Conservation (phyloP, 2,797 vertebrate species). For the Centroberyx gerrardi region DNA sequence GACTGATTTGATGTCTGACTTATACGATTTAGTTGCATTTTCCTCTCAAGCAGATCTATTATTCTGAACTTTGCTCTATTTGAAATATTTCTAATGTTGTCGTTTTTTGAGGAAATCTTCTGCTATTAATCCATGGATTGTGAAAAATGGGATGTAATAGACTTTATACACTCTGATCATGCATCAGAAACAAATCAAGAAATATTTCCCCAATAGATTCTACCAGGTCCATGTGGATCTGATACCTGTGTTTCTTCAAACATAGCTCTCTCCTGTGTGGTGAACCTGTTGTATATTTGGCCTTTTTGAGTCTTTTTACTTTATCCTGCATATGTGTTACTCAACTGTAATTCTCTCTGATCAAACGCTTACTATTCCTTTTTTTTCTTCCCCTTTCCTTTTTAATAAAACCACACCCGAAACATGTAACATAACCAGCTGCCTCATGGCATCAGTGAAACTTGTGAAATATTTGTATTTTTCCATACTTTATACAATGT, state of each 20-base stretch:
- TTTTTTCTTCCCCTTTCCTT: constrained; percentile 60
- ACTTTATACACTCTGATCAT: background rate
- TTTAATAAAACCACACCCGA: constrained; percentile 67
- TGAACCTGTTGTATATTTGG: constrained; percentile 59
- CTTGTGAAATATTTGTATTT: constrained; percentile 84
- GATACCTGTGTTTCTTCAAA: constrained; percentile 52
- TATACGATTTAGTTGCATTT: constrained; percentile 13
- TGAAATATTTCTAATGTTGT: background rate
- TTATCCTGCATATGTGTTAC: constrained; percentile 56
- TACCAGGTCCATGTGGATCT: constrained; percentile 52
- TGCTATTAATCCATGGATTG: constrained; percentile 24
- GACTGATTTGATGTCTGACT: constrained; percentile 13
- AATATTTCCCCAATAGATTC: background rate
- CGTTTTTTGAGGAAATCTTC: constrained; percentile 7
- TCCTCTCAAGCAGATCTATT: constrained; percentile 25
- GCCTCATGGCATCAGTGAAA: constrained; percentile 79
- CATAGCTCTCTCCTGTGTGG: constrained; percentile 42
- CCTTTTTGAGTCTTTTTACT: constrained; percentile 45
- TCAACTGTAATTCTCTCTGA: constrained; percentile 61
- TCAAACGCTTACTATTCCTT: constrained; percentile 51
- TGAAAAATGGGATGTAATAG: constrained; percentile 21
- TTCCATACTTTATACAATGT: constrained; percentile 82
- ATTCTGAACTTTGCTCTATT: constrained; percentile 7
- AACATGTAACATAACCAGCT: constrained; percentile 70
- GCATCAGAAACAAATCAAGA: constrained; percentile 5